Base-by-base conservation (phyloP, 2,113 vertebrate species). In the Axis porcinus region DNA sequence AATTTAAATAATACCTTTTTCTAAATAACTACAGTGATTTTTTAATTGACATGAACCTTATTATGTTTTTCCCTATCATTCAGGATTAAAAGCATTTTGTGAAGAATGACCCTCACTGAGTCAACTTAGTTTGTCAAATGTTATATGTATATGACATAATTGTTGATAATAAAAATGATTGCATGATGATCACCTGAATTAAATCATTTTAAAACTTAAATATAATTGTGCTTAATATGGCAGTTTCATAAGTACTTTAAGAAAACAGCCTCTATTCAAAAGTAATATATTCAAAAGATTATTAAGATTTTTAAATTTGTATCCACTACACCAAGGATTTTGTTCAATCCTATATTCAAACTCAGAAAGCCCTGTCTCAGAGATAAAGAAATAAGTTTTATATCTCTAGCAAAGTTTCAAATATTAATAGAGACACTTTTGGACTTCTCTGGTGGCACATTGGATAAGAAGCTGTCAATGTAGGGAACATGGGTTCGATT, bases 221-320 rank as follows among this genome's bases (percentile, higher is more conserved):
- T 94, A 10, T 84, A 93, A 82, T 94, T 89, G n/a, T 95, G n/a
- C 4, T 95, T 94, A 96, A 23, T 16, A 3, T 96, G 3, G 0
- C 10, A 92, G 86, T 1, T 83, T 81, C 52, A n/a, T 89, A 97
- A 87, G 55, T 84, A 40, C 36, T 89, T 96, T 21, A 52, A 64
- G 67, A 97, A 98, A 95, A 96, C 92, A 33, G 13, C 8, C 47
- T 70, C 15, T 3, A 0, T 88, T 98, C 40, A 96, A 76, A 96
- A 98, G 67, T 90, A 97, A 97, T 91, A 28, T 6, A 58, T 98
- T 95, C 89, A 94, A 83, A 95, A 15, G 25, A 91, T 92, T 3
- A 70, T 54, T 76, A 94, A n/a, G 25, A 89, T 93, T 96, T 45
- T 60, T 16, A 19, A 94, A 67, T 33, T 55, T 89, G 60, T 70